Base-by-base conservation (phyloP, 2,888 invertebrate genomes). In the Rhamphomyia laevipes region DNA sequence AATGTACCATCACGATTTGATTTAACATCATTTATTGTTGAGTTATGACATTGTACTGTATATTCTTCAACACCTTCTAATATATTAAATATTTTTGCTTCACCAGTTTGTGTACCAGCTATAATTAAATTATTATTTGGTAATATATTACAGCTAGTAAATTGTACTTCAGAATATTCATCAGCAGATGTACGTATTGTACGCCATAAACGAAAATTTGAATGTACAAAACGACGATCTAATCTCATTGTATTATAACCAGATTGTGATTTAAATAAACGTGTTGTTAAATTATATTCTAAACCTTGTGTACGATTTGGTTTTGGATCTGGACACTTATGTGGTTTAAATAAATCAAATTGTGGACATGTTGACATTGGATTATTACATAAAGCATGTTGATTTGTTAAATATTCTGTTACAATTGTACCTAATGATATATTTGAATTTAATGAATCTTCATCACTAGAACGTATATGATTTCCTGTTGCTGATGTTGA, bases 321-420 rank as follows among this genome's bases (percentile, higher is more conserved):
- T 59, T 81, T 79, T 0, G 87, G 86, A 70, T 91, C 91, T 1
- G 97, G 97, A 70, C 97, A 99, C 62, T 91, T 88, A 73, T 99
- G 97, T 0, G 95, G 95, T 56, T 89, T 89, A 63, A 93, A 90
- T 35, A 97, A 74, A 67, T 93, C 92, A 65, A 97, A 97, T 64
- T 92, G 91, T 0, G 97, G 96, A 71, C 96, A 97, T 0, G 94
- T 95, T 31, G 90, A 88, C 74, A 99, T 93, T 0, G 99, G 99
- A 71, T 96, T 93, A 72, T 89, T 90, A 74, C 99, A 99, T 9
- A 92, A 74, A n/a, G 95, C 86, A 73, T 99, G 99, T 70, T 99
- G 97, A 73, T 94, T 93, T 59, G 93, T 86, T 47, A 97, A 77
- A 73, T 96, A 97, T 70, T 96, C 95, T 0, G 91, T 94, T 55